Base-by-base conservation (phyloP, 2,113 vertebrate species). In the Oxyura jamaicensis region DNA sequence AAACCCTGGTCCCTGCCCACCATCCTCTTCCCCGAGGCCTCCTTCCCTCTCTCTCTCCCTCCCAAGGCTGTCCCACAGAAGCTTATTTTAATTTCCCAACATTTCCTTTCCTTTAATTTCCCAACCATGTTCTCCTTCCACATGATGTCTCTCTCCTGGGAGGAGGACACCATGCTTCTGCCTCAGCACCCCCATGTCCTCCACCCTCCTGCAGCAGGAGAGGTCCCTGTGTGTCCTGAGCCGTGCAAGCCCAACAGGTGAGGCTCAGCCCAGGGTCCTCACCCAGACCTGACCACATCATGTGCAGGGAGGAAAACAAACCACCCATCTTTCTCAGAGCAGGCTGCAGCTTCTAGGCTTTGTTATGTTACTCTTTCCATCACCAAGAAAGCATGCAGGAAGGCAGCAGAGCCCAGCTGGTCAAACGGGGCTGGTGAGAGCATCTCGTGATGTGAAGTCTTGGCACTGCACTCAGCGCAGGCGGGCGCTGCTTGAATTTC, bases 161-260 rank as follows among this genome's bases (percentile, higher is more conserved):
- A 29, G 53, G 53, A 56, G 53, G 53, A 11, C 28, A 56, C 53
- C 2, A 5, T 29, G 15, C 5, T 83, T 44, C 46, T 79, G 50
- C 17, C 76, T 29, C 10, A 6, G 8, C 39, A 18, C 11, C 77
- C n/a, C 39, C 3, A 2, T 18, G 59, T 59, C 68, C 18, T 28
- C 21, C 12, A 15, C 25, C 22, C 41, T 59, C 4, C 1, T 1
- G 1, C 33, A 44, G 36, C 0, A 0, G 39, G 33, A 2, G 10
- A 68, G 36, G 11, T 21, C 28, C 2, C 1, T 31, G 11, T 29
- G 2, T 1, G 10, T 25, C 48, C 55, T 29, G 14, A 53, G 19
- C 5, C n/a, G 0, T 33, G 26, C 41, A 25, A 56, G 26, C 10
- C 7, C 4, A 50, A 17, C 1, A 25, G 46, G 20, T 0, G 2